These are phyloP conservation scores for Daboia siamensis DNA, from an alignment of 2,113 vertebrate species.

Conservation along the genomic window DNA sequence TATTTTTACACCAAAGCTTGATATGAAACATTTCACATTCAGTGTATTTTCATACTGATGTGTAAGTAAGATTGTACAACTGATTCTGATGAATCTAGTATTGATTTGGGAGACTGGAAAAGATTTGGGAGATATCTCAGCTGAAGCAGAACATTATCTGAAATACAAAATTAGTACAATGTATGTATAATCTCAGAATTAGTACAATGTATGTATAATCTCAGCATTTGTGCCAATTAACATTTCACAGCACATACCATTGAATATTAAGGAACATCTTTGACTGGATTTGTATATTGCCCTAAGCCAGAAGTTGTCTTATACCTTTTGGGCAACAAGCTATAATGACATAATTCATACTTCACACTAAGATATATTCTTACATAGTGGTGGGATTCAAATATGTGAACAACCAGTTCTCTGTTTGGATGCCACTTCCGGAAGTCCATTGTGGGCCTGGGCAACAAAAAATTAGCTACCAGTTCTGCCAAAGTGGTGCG, in stretches of 20 bases:
- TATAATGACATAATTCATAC: background rate
- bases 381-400: background rate
- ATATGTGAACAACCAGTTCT: too few species aligned
- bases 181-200: background rate
- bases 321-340: background rate
- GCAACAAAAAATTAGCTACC: too few species aligned
- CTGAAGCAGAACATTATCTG: background rate
- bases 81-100: background rate
- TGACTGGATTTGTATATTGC: background rate
- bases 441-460: too few species aligned
- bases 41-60: background rate
- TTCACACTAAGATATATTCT: background rate
- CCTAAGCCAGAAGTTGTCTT: background rate
- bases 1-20: background rate
- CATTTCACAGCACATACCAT: background rate
- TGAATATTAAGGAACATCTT: background rate
- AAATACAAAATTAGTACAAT: background rate
- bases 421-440: too few species aligned
- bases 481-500: too few species aligned
- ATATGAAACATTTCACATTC: background rate
- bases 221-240: background rate
- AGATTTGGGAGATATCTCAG: background rate
- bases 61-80: background rate
- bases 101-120: background rate
- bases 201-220: background rate